Base-by-base conservation (phyloP, 2,888 invertebrate genomes). In the Drosophila anceps region DNA sequence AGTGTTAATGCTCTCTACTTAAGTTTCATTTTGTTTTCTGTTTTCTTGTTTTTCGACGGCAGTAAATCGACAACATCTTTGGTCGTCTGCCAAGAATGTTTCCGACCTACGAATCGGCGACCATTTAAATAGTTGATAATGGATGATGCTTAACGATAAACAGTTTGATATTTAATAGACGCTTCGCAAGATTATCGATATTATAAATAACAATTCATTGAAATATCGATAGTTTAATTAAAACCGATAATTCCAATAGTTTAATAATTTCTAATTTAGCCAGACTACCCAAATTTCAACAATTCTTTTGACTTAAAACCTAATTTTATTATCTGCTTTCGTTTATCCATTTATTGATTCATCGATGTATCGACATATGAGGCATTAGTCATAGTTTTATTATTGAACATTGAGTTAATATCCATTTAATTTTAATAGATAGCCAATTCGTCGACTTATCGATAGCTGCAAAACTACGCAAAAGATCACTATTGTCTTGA, bases 1-100 rank as follows among this genome's bases (percentile, higher is more conserved):
- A 73, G 74, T 74, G 75, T 74, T 79, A 76, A 76, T 74, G 51
- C 59, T 54, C 24, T 41, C 44, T 27, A 44, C 54, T 66, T 44
- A 62, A 59, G 58, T 59, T 55, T 73, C 33, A 37, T 54, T 75
- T 58, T 29, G 59, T 59, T 20, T 12, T 20, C 43, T 4, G 12
- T 12, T 48, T 6, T 2, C 3, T 24, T 10, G n/a, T 50, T 20
- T 46, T 48, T 39, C 41, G 10, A 37, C 33, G 9, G 27, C 54
- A 58, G 61, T 73, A 44, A 77, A 58, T 73, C 44, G 51, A 24
- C 35, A 58, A 33, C 13, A n/a, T 27, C 33, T 35, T 20, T 46
- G 27, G 35, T 58, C 1, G 31, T 43, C 13, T 15, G 29, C 29
- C 29, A 31, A 20, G 20, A 5, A 6, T n/a, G 35, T 12, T 12